Conservation (phyloP, 1,140 invertebrate species). For the Scaptodrosophila lebanonensis region DNA sequence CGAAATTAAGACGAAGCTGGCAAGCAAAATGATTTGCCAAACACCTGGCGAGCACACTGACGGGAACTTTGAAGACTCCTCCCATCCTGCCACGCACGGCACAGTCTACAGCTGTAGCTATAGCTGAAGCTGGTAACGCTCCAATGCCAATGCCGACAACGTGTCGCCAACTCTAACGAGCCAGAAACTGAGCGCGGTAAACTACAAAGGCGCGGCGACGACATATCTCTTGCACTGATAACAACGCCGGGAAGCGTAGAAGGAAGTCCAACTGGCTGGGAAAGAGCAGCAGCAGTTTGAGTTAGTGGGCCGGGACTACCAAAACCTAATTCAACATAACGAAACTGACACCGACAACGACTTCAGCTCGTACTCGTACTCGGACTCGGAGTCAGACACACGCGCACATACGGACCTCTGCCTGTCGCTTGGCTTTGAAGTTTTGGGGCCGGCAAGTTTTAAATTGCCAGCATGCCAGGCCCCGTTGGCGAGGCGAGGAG, state of each 20-base stretch:
- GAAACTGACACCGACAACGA: slow-evolving; percentile 61
- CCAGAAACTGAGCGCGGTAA: slow-evolving; percentile 58
- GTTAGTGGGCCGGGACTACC: too few species aligned
- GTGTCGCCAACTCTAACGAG: slow-evolving; percentile 34
- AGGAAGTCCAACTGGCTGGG: too few species aligned
- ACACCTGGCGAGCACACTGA: too few species aligned
- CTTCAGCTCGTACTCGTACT: too few species aligned
- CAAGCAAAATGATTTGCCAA: slow-evolving; percentile 48
- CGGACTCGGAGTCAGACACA: too few species aligned
- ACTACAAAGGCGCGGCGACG: slow-evolving; percentile 26
- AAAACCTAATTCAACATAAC: too few species aligned
- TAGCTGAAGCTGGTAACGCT: slow-evolving; percentile 1
- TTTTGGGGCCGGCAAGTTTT: slow-evolving; percentile 36
- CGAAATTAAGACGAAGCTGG: slow-evolving; percentile 61
- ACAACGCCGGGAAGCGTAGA: slow-evolving; percentile 27
- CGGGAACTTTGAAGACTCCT: too few species aligned
- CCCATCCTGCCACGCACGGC: too few species aligned
- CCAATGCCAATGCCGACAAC: slow-evolving; percentile 46
- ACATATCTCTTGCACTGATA: slow-evolving; percentile 39
- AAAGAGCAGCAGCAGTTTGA: too few species aligned
- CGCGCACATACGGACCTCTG: too few species aligned
- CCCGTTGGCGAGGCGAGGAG: too few species aligned
- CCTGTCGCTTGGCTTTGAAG: slow-evolving; percentile 70
- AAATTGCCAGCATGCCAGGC: slow-evolving; percentile 36
- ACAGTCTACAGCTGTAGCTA: background rate